Percentiles rank a stretch among this genome's conserved stretches.
These are phyloP conservation scores for Temnothorax ravouxi DNA, from an alignment of 2,888 invertebrate species.

Conservation along the genomic window DNA sequence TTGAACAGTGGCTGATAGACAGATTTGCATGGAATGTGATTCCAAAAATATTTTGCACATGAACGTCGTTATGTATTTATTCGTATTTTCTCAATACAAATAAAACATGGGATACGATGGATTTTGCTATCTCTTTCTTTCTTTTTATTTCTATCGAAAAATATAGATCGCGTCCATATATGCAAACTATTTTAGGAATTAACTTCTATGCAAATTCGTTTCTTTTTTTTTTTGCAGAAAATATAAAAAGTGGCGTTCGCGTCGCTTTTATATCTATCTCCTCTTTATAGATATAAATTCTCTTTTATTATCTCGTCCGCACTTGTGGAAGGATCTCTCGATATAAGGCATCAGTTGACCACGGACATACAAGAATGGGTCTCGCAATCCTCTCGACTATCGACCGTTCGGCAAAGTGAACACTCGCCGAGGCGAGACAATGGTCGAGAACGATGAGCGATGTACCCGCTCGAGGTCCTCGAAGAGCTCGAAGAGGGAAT, in stretches of 20 bases:
- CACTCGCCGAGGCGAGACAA: slow-evolving; percentile 40
- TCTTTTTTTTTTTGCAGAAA: neutral
- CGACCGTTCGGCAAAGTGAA: slow-evolving; percentile 41
- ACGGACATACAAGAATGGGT: slow-evolving; percentile 20
- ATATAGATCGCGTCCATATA: slow-evolving; percentile 32
- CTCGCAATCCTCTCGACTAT: slow-evolving; percentile 26
- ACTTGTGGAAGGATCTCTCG: neutral
- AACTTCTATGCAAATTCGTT: slow-evolving; percentile 28
- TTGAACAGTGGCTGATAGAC: neutral
- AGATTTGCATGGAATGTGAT: slow-evolving; percentile 30
- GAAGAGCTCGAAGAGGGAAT: slow-evolving; percentile 21
- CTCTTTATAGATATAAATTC: neutral
- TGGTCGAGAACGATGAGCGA: slow-evolving; percentile 28
- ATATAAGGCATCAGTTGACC: slow-evolving; percentile 37
- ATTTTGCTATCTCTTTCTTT: slow-evolving; percentile 15
- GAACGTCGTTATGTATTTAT: slow-evolving; percentile 24
- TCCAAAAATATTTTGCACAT: slow-evolving; percentile 29
- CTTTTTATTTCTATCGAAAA: slow-evolving; percentile 36
- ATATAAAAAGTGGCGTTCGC: neutral
- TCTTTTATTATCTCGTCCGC: slow-evolving; percentile 19
- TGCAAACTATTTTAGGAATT: slow-evolving; percentile 44
- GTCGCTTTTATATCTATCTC: slow-evolving; percentile 16
- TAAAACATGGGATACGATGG: slow-evolving; percentile 3
- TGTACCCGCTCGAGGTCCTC: slow-evolving; percentile 21
- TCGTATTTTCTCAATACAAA: slow-evolving; percentile 37